Percentiles rank a stretch among this genome's conserved stretches.
phyloP scores from a whole-genome alignment of 2,113 vertebrate species.

The Felis catus region F.catus_Fca126_mat1.0 CM031420.1:29852001-29852500 shows the following conservation, averaged over 20 bases:
- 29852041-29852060: background rate
- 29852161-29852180: background rate
- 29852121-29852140: background rate
- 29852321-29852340: accelerated
- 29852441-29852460: background rate
- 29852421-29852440: background rate
- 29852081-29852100: background rate
- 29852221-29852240: background rate
- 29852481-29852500: background rate
- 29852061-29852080: background rate
- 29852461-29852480: background rate
- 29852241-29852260: background rate
- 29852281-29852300: background rate
- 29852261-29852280: background rate
- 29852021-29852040: too few relatives aligned
- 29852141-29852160: background rate
- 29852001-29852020: too few relatives aligned
- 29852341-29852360: background rate
- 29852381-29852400: accelerated
- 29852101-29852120: background rate
- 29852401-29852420: background rate
- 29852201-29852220: background rate
- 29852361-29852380: background rate
- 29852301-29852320: background rate
- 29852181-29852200: background rate